Conservation (phyloP, 2,113 vertebrate genomes). For the Oenanthe oenanthe region DNA sequence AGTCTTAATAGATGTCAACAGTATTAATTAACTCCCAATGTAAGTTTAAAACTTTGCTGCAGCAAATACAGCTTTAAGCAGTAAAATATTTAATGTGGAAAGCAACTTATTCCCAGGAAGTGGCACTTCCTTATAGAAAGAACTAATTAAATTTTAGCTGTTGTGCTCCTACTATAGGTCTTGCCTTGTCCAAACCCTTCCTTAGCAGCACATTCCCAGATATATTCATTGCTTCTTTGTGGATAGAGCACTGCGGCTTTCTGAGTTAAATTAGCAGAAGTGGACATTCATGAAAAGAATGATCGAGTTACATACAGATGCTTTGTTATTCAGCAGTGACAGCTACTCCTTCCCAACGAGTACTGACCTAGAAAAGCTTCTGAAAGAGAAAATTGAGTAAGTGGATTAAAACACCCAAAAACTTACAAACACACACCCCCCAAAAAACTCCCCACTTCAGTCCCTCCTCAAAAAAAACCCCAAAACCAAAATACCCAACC, state of each 20-base stretch:
- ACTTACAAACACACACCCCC: neutral
- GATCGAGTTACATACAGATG: neutral
- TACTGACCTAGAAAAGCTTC: neutral
- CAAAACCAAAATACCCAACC: neutral
- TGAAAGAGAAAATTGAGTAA: neutral
- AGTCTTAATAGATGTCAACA: neutral
- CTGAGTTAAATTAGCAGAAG: neutral
- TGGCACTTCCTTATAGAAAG: neutral
- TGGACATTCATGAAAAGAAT: neutral
- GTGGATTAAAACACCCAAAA: neutral
- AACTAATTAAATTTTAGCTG: neutral
- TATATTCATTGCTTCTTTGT: neutral
- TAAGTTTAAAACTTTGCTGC: neutral
- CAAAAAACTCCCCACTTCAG: fast-evolving
- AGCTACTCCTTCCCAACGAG: neutral
- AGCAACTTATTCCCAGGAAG: neutral
- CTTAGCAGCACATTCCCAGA: neutral
- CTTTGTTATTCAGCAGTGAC: neutral
- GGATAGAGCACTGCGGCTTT: neutral
- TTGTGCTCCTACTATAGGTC: neutral
- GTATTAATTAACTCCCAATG: neutral
- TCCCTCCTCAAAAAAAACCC: fast-evolving
- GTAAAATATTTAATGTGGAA: neutral
- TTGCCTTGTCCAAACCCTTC: neutral
- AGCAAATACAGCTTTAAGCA: neutral